Base-by-base conservation (phyloP, 1,140 invertebrate genomes). In the Varroa destructor region DNA sequence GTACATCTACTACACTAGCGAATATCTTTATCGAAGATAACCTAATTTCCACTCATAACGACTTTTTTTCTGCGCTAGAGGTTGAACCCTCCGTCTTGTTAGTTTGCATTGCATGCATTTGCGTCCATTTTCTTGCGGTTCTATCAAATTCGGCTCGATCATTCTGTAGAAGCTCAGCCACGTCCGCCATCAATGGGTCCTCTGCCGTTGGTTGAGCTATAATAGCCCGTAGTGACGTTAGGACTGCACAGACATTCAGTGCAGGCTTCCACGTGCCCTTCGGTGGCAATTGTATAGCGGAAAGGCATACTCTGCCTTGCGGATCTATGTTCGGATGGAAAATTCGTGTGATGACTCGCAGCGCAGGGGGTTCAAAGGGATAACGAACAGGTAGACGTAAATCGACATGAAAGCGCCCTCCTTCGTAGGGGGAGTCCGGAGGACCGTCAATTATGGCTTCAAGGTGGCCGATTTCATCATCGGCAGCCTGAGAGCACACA, bases 281-380 rank as follows among this genome's bases (percentile, higher is more conserved):
- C 1, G 61, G 61, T 1, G 61, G 61, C 36, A 67, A 46, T 0
- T 67, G 61, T 67, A 67, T 37, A n/a, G 61, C 61, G 14, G 61
- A 67, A 2, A 67, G 36, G 61, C 61, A 67, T 67, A 67, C 46
- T 46, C 61, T 12, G 61, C 61, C 61, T 14, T 40, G 40, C 3
- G 40, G 40, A 46, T 67, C 61, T 12, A 67, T 67, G 36, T 67
- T 67, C 46, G 61, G 61, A 67, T 67, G 61, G 36, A 43, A 67
- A 37, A 67, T 67, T 40, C 46, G 40, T 2, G 61, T 67, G 14
- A 1, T 12, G 61, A 67, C 40, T 1, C 61, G 61, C 40, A 67
- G 1, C 14, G 40, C 36, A 12, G 61, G 61, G 12, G 61, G 61
- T 8, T 67, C 61, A 37, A 67, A 67, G 37, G 61, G 61, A 40